Evolutionary conservation across 2,113 vertebrate genomes (phyloP), one percentile per base, ranked within the genome.

Genomic region (Carassius carassius): DNA sequence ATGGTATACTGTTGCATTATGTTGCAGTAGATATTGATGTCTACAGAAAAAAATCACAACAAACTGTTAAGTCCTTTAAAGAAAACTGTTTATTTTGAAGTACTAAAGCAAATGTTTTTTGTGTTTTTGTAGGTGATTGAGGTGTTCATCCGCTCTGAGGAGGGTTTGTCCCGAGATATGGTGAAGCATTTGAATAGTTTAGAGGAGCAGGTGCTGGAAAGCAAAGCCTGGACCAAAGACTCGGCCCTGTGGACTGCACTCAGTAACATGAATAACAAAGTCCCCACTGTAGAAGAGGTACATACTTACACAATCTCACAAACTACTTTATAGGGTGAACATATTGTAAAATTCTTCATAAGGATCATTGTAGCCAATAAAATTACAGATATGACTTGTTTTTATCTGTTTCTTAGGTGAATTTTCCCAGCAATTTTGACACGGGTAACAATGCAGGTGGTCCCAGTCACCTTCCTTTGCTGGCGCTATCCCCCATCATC

Each of bases 111-210:
- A 67, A 35, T 67, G 29, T 67, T 0, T 17, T 29, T 37, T n/a
- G 8, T 54, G 41, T 54, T 8, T 67, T 4, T 74, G n/a, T 85
- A 99, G 98, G 98, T 99, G 58, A 99, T 99, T 6, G 98, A 99
- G 89, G 96, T 99, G 83, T 95, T 99, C 11, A 99, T 99, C 89
- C 97, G 98, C 0, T 96, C 97, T 1, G 98, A 99, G 90, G 98
- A 99, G 4, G 96, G 97, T 2, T 95, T 99, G 44, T 99, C 98
- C 81, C 95, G 98, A 78, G 98, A 99, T 91, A 98, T 98, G 96
- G 97, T 99, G 79, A 99, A 99, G 89, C 98, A 99, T 32, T 93
- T 99, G 78, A 99, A 99, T 88, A 95, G 93, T 87, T 96, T 99
- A 0, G 98, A 99, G 94, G 98, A 99, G 87, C 97, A 99, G 87